phyloP scores from a whole-genome alignment of 2,797 vertebrate species.

The Siniperca undulata region DNA sequence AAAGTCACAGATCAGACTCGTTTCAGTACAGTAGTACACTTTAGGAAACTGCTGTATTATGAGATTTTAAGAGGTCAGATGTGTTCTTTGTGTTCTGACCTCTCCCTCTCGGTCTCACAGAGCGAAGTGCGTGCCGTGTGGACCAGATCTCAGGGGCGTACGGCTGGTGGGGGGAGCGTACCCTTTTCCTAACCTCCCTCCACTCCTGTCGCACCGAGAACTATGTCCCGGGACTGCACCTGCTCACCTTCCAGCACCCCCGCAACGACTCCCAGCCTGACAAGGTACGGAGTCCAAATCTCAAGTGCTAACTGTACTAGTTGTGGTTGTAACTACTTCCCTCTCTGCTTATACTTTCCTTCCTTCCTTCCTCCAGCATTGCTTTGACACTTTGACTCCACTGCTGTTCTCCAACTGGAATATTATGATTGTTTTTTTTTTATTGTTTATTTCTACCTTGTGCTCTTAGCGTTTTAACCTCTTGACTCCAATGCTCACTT shows the following conservation, averaged over 20 bases:
- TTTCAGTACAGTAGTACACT: conserved; percentile 58
- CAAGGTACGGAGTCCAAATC: conserved; percentile 88
- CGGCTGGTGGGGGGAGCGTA: conserved; percentile 95
- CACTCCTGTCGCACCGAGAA: conserved; percentile 92
- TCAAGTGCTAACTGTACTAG: conserved; percentile 62
- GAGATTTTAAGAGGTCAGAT: conserved; percentile 75
- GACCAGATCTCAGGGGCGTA: conserved; percentile 95
- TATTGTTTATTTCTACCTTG: conserved; percentile 7
- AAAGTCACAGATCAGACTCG: conserved; percentile 48
- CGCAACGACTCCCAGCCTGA: conserved; percentile 95
- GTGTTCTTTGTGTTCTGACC: conserved; percentile 80
- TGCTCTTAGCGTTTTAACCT: conserved; percentile 28
- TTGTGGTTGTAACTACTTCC: conserved; percentile 67
- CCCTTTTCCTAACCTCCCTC: conserved; percentile 92
- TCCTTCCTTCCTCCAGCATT: conserved; percentile 72
- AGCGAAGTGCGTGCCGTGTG: conserved; percentile 91
- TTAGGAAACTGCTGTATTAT: conserved; percentile 64
- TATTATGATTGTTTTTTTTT: conserved; percentile 10
- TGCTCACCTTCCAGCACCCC: conserved; percentile 95
- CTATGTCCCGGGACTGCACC: conserved; percentile 95
- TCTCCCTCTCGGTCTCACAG: conserved; percentile 86
- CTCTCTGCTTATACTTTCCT: conserved; percentile 62
- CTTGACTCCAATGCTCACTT: conserved; percentile 14
- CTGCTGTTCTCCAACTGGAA: conserved; percentile 27
- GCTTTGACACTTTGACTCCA: conserved; percentile 30